Conservation (phyloP, 2,888 invertebrate species). For the Cantharis flavilabris region DNA sequence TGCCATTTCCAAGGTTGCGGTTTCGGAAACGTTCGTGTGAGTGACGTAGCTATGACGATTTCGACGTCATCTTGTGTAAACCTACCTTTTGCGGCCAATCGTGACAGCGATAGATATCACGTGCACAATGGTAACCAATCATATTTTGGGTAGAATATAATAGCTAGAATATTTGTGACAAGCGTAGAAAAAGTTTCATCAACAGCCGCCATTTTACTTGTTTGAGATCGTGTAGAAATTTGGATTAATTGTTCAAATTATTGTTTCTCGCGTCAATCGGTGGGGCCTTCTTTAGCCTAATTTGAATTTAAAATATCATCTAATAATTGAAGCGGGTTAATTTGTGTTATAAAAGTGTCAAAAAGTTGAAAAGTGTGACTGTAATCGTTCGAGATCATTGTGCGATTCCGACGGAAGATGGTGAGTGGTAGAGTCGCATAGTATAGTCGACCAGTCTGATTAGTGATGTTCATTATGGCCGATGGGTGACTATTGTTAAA, state of each 20-base stretch:
- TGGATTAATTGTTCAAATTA: conserved; percentile 73
- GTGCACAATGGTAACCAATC: conserved; percentile 57
- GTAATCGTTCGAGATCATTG: conserved; percentile 73
- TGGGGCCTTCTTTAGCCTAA: conserved; percentile 53
- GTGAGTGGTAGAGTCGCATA: conserved; percentile 66
- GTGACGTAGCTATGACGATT: conserved; percentile 28
- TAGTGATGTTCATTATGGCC: conserved; percentile 79
- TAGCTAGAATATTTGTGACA: conserved; percentile 78
- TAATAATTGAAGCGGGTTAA: conserved; percentile 49
- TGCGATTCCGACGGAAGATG: conserved; percentile 75
- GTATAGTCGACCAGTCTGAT: conserved; percentile 65
- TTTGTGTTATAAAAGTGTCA: conserved; percentile 54
- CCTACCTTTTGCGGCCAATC: conserved; percentile 55
- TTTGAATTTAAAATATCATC: conserved; percentile 49
- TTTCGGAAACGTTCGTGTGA: conserved; percentile 25
- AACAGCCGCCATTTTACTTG: conserved; percentile 95
- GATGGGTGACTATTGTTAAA: conserved; percentile 73
- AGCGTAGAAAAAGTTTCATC: conserved; percentile 95
- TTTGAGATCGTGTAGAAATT: conserved; percentile 77
- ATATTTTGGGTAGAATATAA: conserved; percentile 50
- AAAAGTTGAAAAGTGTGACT: conserved; percentile 66
- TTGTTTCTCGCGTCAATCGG: conserved; percentile 57
- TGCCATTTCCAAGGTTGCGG: conserved; percentile 22
- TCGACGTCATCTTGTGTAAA: conserved; percentile 46
- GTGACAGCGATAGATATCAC: conserved; percentile 50